These are phyloP conservation scores for Atrina japonica DNA, from an alignment of 2,888 invertebrate species.

Conservation along the genomic window DNA sequence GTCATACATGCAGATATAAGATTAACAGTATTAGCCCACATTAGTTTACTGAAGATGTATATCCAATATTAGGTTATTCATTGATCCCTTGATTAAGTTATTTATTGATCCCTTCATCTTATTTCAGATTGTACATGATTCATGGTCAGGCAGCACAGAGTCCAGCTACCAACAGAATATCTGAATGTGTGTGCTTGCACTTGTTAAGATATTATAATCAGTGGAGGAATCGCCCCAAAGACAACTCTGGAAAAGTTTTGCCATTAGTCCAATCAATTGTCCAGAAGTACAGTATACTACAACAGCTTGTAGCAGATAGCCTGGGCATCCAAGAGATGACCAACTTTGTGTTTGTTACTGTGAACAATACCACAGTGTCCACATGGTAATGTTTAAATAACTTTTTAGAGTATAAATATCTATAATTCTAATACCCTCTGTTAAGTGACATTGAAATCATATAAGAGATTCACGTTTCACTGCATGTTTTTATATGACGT, in stretches of 20 bases:
- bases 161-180: conserved; percentile 13
- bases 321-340: conserved; percentile 9
- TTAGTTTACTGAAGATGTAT: no score
- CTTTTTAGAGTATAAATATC: not conserved
- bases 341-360: conserved; percentile 6
- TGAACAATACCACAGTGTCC: not conserved
- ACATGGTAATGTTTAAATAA: not conserved
- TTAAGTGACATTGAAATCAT: no score
- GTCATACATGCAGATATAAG: no score
- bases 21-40: no score
- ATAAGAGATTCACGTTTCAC: no score
- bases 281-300: conserved; percentile 3
- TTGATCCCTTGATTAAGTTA: no score
- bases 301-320: conserved; percentile 12
- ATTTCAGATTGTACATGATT: conserved; percentile 16
- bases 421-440: not conserved
- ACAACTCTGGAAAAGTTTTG: conserved; percentile 1
- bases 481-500: no score
- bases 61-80: no score
- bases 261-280: conserved; percentile 6
- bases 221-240: conserved; percentile 9
- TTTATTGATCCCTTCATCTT: no score
- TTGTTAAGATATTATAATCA: not conserved
- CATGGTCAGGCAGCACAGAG: conserved; percentile 18
- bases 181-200: conserved; percentile 13